Conservation (phyloP, 2,113 vertebrate species). For the Xerus inauris region DNA sequence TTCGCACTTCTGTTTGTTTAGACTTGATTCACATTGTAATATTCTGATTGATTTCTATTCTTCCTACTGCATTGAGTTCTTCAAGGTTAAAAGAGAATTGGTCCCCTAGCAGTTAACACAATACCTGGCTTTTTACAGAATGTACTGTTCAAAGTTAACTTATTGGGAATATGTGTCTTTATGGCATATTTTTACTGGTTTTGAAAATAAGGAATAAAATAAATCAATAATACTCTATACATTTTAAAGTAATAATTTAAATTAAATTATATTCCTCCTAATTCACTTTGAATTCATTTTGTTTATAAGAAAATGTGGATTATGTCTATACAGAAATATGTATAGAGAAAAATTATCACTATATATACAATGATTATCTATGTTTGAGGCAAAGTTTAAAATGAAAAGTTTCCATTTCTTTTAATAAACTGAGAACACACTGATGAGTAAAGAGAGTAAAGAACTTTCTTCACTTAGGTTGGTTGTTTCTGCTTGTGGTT, state of each 20-base stretch:
- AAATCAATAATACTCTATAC: background rate
- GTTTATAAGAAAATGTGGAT: background rate
- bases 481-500: background rate
- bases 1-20: background rate
- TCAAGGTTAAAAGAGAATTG: background rate
- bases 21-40: background rate
- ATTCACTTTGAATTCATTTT: background rate
- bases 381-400: background rate
- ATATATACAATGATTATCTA: background rate
- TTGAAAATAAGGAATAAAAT: slow-evolving; percentile 40
- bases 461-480: background rate
- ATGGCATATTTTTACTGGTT: background rate
- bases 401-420: background rate
- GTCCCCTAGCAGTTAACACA: background rate
- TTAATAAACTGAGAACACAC: slow-evolving; percentile 29
- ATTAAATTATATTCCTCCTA: background rate
- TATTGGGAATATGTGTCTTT: background rate
- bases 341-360: background rate
- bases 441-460: background rate
- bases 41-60: background rate
- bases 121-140: background rate
- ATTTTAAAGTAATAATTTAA: background rate
- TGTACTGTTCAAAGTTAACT: background rate
- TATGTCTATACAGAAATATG: background rate
- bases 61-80: background rate